Evolutionary conservation across 2,113 vertebrate species (phyloP).

Genomic region (Accipiter virgatus): DNA sequence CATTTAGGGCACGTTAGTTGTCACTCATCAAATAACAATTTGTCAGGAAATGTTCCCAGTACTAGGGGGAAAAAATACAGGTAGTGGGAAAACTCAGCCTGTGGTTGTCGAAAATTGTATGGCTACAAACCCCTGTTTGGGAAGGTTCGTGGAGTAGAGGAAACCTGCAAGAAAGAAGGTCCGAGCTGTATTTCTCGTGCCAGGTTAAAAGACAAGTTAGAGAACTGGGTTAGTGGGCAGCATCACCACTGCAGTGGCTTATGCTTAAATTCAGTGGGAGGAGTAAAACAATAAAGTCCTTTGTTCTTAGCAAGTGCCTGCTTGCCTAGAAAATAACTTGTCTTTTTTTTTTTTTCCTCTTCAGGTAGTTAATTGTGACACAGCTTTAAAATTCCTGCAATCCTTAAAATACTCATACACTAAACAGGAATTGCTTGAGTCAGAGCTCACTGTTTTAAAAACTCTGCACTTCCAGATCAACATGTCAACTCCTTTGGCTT

Average conservation of each 20-base stretch:
- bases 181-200: not conserved
- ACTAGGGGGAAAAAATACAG: accelerated
- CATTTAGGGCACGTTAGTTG: not conserved
- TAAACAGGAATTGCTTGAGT: slow-evolving; percentile 81
- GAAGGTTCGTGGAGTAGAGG: not conserved
- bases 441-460: slow-evolving; percentile 86
- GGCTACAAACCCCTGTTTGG: no score
- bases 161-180: not conserved
- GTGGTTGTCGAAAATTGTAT: accelerated
- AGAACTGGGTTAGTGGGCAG: not conserved
- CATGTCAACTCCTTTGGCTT: slow-evolving; percentile 81
- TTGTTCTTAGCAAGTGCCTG: not conserved
- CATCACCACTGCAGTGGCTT: no score
- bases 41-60: not conserved
- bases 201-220: not conserved
- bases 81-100: accelerated
- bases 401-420: slow-evolving; percentile 76
- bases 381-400: slow-evolving; percentile 81
- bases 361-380: slow-evolving; percentile 81
- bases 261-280: accelerated
- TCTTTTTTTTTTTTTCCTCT: not conserved
- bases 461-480: slow-evolving; percentile 86
- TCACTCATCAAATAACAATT: not conserved
- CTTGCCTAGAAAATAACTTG: not conserved
- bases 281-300: not conserved